Evolutionary conservation across 2,797 vertebrate species (phyloP), one percentile per base, ranked within the genome.

Genomic region (Eulemur coronatus): DNA sequence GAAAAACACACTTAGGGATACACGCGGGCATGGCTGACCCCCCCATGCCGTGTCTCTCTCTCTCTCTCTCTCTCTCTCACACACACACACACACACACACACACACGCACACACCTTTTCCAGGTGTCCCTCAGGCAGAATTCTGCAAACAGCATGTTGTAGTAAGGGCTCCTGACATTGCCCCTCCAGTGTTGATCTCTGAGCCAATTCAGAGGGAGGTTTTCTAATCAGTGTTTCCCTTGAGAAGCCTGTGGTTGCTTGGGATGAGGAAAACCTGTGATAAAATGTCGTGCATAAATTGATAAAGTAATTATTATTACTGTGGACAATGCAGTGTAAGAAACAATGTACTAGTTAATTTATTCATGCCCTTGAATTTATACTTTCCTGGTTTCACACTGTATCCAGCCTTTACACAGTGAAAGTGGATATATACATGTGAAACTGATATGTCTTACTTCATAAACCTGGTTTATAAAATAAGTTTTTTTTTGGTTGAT

Each of bases 221-320:
- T 2, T 30, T 61, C 15, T 89, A 35, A 65, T 52, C 84, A 50
- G 17, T 43, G 12, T 69, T 79, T 91, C 57, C 82, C 46, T 72
- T 4, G 35, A 84, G 76, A 78, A 76, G 24, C 24, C 84, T 70
- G 5, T 59, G 52, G 17, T 82, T 85, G 28, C 50, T 65, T 46
- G 2, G 70, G n/a, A 63, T n/a, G 43, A 84, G 24, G 35, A 84
- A 80, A 95, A 48, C 69, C 69, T 55, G 50, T 24, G 20, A 88
- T 48, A 84, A 91, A 94, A 89, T 57, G 22, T 7, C 86, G 20
- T 65, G 57, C 69, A 14, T 86, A 63, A 55, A 67, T 18, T 70
- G 84, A 72, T 73, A 96, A 57, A 89, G 73, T 69, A 65, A 75
- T 86, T 70, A 52, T 46, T 89, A 70, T 59, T 88, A 59, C 73